Evolutionary conservation across 2,113 vertebrate species (phyloP), one percentile per base, ranked within the genome.

Genomic region (Sylvia atricapilla): DNA sequence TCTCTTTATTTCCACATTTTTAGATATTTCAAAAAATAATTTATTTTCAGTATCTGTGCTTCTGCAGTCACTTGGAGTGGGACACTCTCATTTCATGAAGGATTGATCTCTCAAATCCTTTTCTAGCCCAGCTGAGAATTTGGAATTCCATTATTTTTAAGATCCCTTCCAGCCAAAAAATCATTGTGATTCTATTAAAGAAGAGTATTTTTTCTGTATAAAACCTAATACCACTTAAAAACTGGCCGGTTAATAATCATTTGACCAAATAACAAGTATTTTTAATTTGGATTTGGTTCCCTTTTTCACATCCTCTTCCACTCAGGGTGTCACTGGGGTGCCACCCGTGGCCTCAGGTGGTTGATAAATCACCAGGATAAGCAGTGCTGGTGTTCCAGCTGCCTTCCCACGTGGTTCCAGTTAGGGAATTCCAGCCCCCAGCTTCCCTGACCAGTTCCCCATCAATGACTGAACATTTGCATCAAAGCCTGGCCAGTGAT

Each of bases 331-430:
- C 86, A 20, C 47, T 63, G 81, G 84, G 59, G 86, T 37, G 94
- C 69, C 73, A 2, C 19, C 6, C 1, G 10, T 17, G 24, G 89
- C 70, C 95, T 95, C 87, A 70, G 93, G 84, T 96, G 93, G 6
- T 52, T 95, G 96, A 96, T 94, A 83, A 94, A 95, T 96, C 93
- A 67, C 68, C 9, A 22, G 70, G 21, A 59, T 62, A 35, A 94
- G 91, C 41, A 5, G 80, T 20, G 84, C 91, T 91, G 87, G n/a
- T 96, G 84, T 93, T 93, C 39, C 2, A 27, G 89, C 95, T 87
- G 19, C 91, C 50, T 85, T 69, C 89, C 62, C 96, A 94, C 69
- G 0, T 94, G 96, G n/a, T 83, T 93, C 93, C 94, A 95, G 55
- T 95, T 86, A 87, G 12, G 11, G 68, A 44, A 46, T 80, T 93